Base-by-base conservation (phyloP, 2,888 invertebrate species). In the Aplocera efformata region DNA sequence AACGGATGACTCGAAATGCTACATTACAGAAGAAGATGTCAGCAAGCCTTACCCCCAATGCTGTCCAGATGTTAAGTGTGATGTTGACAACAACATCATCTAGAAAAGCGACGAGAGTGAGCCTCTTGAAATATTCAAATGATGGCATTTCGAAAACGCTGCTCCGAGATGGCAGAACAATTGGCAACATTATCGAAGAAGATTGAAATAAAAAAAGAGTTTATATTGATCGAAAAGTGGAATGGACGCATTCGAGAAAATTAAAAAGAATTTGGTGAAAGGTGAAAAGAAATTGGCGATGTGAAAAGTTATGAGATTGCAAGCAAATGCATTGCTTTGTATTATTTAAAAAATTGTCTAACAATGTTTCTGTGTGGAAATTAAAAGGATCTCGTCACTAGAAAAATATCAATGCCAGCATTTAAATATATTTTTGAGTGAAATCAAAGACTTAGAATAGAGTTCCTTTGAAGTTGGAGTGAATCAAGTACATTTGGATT, bases 391-490 rank as follows among this genome's bases (percentile, higher is more conserved):
- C 23, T 28, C 28, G 24, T 31, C 7, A 6, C 13, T 4, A 23
- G 13, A 6, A 29, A n/a, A 20, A 29, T 8, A 8, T 5, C 10
- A 53, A 53, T 56, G 59, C 52, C 56, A 55, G 13, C 50, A 50
- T 63, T 59, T 33, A 30, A 50, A 53, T 46, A 52, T 27, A 44
- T 35, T 42, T 44, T 43, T 48, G 45, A 38, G 38, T 48, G 34
- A 53, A 34, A 36, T 51, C 53, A 53, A 63, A 67, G 62, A 60
- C 59, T 39, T 67, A 57, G 31, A 34, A 42, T 47, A 35, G 75
- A 79, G 79, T 81, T 78, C 81, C 79, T 81, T 60, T 53, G 55
- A 53, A 55, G 69, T 78, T 64, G 58, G 53, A 41, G 43, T 53
- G 41, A 41, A 54, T 42, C 30, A 33, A 35, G 35, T 43, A 43